These are phyloP conservation scores for Sphenodon punctatus DNA, from an alignment of 2,797 vertebrate species.

Conservation along the genomic window DNA sequence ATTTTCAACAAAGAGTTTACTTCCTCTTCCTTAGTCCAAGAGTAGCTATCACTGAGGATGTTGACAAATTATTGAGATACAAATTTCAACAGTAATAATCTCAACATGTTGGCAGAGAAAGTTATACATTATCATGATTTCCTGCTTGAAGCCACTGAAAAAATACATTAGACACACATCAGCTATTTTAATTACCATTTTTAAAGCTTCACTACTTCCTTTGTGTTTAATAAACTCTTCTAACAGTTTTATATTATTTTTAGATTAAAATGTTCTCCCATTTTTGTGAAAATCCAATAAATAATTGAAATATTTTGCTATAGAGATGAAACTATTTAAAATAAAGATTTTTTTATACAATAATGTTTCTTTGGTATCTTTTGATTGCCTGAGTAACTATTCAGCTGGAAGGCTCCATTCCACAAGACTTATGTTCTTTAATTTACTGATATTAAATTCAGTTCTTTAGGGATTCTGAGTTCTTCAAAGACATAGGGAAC, in stretches of 20 bases:
- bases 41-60: background rate
- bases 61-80: background rate
- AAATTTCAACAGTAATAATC: conserved; percentile 34
- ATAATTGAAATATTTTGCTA: conserved; percentile 43
- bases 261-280: conserved; percentile 48
- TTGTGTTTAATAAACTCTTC: conserved; percentile 69
- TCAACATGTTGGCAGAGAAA: conserved; percentile 20
- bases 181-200: conserved; percentile 70
- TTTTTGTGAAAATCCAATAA: conserved; percentile 32
- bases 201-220: conserved; percentile 65
- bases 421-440: background rate
- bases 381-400: background rate
- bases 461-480: background rate
- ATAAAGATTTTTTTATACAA: background rate
- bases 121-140: conserved; percentile 40
- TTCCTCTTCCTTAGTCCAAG: background rate
- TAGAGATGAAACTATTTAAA: background rate
- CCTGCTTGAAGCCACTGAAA: conserved; percentile 42
- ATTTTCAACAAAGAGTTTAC: background rate
- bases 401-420: background rate
- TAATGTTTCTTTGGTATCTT: background rate
- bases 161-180: conserved; percentile 71
- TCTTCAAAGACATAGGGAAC: background rate
- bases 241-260: conserved; percentile 50
- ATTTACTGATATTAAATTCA: background rate